Evolutionary conservation across 53 echinoderm and acorn worm genomes (phyloP), one percentile per base, ranked within the genome.

Genomic region (Patiria pectinifera): DNA sequence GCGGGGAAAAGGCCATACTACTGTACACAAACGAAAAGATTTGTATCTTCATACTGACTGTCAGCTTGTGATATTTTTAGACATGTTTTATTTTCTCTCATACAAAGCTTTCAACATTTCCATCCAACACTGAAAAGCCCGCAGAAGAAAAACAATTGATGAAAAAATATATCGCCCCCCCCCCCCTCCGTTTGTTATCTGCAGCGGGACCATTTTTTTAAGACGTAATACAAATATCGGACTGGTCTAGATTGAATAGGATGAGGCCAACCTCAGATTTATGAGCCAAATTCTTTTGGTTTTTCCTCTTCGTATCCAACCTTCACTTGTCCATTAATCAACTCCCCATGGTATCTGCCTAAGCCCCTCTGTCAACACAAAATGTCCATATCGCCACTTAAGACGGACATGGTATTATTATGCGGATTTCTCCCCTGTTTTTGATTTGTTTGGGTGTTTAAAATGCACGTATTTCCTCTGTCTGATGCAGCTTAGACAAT

Each of bases 381-480:
- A 45, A 45, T 19, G 61, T 78, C 48, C 45, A 35, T 45, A 44
- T 25, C 22, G 62, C 78, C 62, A 78, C 79, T 78, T 78, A 59
- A 61, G n/a, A 22, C 46, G 43, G 25, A 35, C 80, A 79, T 44
- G 45, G 43, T 45, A 45, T 45, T 45, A 45, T 45, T 46, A 59
- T 59, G 22, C 35, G 60, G 89, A 86, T 75, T 48, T 89, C 43
- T 46, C 48, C 48, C 7, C 14, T 23, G 86, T 46, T 72, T 86
- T 88, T 76, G 77, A 76, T 87, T 88, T 88, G 88, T 62, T 78
- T 78, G 62, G 88, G 21, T 45, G 61, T 88, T 88, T 86, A 7
- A 22, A 74, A 86, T 59, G 82, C 82, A 82, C 82, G 82, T 21
- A 58, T 35, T 85, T 45, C 47, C 66, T 16, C 0, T 13, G n/a